Conservation (phyloP, 2,797 vertebrate genomes). For the Schizopygopsis pylzovi region DNA sequence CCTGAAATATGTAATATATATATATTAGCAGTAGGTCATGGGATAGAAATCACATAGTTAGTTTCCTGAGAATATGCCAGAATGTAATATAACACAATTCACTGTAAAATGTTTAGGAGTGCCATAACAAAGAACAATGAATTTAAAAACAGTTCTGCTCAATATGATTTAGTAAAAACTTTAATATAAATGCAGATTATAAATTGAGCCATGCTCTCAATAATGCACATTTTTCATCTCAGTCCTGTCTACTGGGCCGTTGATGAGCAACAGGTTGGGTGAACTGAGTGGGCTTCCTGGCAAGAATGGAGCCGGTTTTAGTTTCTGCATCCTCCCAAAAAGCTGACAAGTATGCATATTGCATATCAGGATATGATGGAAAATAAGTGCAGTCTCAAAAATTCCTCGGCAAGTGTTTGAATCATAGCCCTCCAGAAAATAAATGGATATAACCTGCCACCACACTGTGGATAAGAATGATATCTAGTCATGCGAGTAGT, state of each 20-base stretch:
- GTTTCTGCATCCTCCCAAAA: conserved; percentile 27
- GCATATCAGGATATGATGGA: conserved; percentile 31
- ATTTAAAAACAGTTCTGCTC: neutral
- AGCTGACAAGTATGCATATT: conserved; percentile 28
- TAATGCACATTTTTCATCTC: conserved; percentile 10
- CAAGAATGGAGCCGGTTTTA: conserved; percentile 9
- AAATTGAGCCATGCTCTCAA: neutral
- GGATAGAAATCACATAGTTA: neutral
- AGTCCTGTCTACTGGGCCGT: neutral
- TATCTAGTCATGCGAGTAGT: conserved; percentile 1
- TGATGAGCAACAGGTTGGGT: conserved; percentile 4
- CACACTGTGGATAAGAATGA: neutral
- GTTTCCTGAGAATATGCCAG: neutral
- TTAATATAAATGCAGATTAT: neutral
- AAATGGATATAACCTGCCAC: conserved; percentile 1
- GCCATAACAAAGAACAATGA: neutral
- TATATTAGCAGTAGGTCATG: neutral
- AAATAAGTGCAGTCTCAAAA: conserved; percentile 35
- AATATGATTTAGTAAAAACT: neutral
- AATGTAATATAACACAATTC: conserved; percentile 5
- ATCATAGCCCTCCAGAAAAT: conserved; percentile 14
- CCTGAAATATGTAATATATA: neutral
- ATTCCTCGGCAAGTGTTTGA: conserved; percentile 26
- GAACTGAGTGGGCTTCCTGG: conserved; percentile 29
- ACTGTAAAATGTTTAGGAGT: neutral